Evolutionary conservation across 2,888 invertebrate genomes (phyloP).

Genomic region (Lottia gigantea): DNA sequence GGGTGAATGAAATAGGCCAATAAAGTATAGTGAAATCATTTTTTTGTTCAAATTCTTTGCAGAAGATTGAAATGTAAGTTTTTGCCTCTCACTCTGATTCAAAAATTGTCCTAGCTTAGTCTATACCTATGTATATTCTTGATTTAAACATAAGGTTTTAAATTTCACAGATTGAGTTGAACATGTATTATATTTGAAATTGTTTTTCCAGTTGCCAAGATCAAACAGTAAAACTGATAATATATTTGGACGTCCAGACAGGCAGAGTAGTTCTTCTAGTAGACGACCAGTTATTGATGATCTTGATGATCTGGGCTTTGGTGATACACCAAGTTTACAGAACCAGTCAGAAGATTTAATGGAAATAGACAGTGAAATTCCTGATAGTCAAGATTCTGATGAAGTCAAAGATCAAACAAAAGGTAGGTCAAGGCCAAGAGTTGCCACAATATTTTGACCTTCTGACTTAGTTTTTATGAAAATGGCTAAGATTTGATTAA

Average conservation of each 20-base stretch:
- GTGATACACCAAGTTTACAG: constrained; percentile 29
- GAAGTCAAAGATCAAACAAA: constrained; percentile 19
- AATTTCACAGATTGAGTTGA: too few species aligned
- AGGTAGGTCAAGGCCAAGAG: neutral
- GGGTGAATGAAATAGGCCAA: too few species aligned
- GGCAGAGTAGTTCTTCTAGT: neutral
- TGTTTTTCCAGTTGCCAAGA: constrained; percentile 1
- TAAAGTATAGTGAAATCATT: too few species aligned
- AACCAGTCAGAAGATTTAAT: constrained; percentile 32
- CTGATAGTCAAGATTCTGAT: constrained; percentile 43
- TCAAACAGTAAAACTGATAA: neutral
- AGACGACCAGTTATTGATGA: constrained; percentile 15
- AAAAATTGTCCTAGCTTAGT: too few species aligned
- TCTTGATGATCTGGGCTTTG: constrained; percentile 39
- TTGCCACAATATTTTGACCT: neutral
- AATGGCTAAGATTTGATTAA: too few species aligned
- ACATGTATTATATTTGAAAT: too few species aligned
- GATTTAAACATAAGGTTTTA: too few species aligned
- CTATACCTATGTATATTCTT: too few species aligned
- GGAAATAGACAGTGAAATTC: constrained; percentile 28
- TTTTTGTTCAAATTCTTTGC: too few species aligned
- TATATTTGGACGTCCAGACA: neutral
- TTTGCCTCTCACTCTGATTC: too few species aligned
- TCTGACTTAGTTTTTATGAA: too few species aligned
- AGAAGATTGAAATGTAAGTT: too few species aligned